Percentiles rank a stretch among this genome's conserved stretches.
phyloP scores from a whole-genome alignment of 2,113 vertebrate genomes.

The Greenwoodochromis staneri region DNA sequence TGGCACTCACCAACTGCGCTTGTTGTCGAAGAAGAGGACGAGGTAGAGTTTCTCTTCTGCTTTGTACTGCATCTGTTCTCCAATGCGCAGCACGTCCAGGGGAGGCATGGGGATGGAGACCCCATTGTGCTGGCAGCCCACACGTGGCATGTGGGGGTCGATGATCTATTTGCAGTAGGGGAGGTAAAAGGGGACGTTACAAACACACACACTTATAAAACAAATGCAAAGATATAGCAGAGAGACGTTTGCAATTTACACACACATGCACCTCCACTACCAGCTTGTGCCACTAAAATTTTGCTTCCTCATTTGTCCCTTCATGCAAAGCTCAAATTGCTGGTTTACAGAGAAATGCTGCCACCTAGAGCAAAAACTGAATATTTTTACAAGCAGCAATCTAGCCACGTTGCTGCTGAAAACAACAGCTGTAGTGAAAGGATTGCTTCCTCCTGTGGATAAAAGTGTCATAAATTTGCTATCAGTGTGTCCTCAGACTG shows the following conservation, averaged over 20 bases:
- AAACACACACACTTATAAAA: background rate
- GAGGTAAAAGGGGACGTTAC: background rate
- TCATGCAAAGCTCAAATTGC: conserved; percentile 1
- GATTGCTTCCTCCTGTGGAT: background rate
- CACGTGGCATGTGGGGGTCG: conserved; percentile 95
- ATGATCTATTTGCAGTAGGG: conserved; percentile 77
- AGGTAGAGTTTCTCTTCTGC: conserved; percentile 91
- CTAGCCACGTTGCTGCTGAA: background rate
- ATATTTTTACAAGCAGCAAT: background rate
- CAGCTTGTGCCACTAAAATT: background rate
- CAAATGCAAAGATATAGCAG: background rate
- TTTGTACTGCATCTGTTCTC: conserved; percentile 98
- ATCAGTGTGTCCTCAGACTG: background rate
- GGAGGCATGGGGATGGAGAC: conserved; percentile 94
- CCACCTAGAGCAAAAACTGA: conserved; percentile 43
- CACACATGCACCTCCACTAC: background rate
- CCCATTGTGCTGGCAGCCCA: conserved; percentile 93
- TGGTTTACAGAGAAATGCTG: conserved; percentile 23
- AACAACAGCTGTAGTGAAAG: background rate
- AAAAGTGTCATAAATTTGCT: background rate
- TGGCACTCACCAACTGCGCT: conserved; percentile 90
- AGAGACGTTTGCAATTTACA: background rate
- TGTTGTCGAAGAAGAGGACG: conserved; percentile 97
- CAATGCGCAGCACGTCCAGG: conserved; percentile 88
- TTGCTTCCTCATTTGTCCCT: background rate